These are phyloP conservation scores for Misgurnus mizolepis DNA, from an alignment of 2,113 vertebrate genomes.

Conservation along the genomic window DNA sequence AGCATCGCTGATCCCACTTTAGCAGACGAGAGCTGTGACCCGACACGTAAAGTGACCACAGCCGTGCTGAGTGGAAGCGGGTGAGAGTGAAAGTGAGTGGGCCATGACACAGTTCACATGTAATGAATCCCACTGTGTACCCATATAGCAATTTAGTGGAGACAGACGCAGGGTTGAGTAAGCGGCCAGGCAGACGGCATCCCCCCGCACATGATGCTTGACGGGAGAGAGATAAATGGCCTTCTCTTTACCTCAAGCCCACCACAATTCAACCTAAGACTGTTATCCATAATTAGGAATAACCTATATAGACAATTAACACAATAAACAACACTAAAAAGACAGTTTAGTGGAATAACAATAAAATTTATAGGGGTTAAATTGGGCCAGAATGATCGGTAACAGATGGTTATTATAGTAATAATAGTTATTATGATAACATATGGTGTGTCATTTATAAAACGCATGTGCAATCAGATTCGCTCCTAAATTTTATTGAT, in stretches of 20 bases:
- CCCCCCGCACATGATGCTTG: neutral
- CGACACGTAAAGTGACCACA: slow-evolving; percentile 41
- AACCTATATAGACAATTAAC: neutral
- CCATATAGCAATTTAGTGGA: slow-evolving; percentile 48
- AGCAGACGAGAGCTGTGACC: slow-evolving; percentile 23
- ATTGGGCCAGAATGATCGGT: too few relatives aligned
- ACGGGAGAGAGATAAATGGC: neutral
- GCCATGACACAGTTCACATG: slow-evolving; percentile 39
- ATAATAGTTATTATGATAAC: too few relatives aligned
- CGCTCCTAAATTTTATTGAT: too few relatives aligned
- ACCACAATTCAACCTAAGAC: neutral
- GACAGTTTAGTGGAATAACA: neutral
- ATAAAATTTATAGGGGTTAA: neutral
- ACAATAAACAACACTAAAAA: slow-evolving; percentile 1
- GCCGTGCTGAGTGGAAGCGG: neutral
- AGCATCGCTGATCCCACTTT: slow-evolving; percentile 24
- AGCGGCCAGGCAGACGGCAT: slow-evolving; percentile 31
- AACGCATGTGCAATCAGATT: too few relatives aligned
- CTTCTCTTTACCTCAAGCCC: neutral
- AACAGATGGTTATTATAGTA: too few relatives aligned
- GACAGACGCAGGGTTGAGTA: slow-evolving; percentile 43
- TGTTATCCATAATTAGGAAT: neutral
- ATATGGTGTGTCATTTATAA: too few relatives aligned
- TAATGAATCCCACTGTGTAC: slow-evolving; percentile 45
- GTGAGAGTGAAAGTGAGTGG: slow-evolving; percentile 9